Base-by-base conservation (phyloP, 2,797 vertebrate species). In the Galaxias olidus region DNA sequence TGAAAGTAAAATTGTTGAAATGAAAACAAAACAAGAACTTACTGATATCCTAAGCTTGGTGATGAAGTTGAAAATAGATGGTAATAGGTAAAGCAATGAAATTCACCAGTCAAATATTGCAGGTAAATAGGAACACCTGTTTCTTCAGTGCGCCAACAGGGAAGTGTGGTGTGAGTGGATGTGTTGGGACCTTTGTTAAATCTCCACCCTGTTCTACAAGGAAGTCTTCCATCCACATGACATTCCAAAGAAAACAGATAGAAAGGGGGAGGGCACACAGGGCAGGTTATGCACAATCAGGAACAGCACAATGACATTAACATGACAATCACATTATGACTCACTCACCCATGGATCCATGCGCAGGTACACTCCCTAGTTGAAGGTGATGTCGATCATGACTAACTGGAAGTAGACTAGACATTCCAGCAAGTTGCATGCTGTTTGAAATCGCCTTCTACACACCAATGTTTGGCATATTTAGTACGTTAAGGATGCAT, bases 131-230 rank as follows among this genome's bases (percentile, higher is more conserved):
- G 20, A n/a, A 9, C 18, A 15, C 53, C 52, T 54, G 45, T 10
- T 17, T 56, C 42, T 41, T 49, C 58, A 15, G 56, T 71, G 20
- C 12, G 46, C 20, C 15, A 20, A 69, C 51, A 17, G 62, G 71
- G 47, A 83, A 73, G 64, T 63, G 41, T 18, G 20, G 51, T 4
- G 43, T 53, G 14, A 58, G 0, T 75, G n/a, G 54, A 56, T 62
- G 51, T 10, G 41, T 59, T 60, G 44, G 15, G 11, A 63, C 81
- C 57, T 67, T 59, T 9, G 40, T 18, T 15, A 13, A n/a, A 68
- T 73, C 78, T 84, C 81, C 83, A 71, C 74, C 87, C 78, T 56
- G 52, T 59, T 73, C 63, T 52, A 89, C 66, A 60, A 90, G 90
- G 87, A 91, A 90, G 82, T 85, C 19, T 44, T 71, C 61, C 41